Conservation (phyloP, 2,797 vertebrate species). For the Eulemur coronatus region DNA sequence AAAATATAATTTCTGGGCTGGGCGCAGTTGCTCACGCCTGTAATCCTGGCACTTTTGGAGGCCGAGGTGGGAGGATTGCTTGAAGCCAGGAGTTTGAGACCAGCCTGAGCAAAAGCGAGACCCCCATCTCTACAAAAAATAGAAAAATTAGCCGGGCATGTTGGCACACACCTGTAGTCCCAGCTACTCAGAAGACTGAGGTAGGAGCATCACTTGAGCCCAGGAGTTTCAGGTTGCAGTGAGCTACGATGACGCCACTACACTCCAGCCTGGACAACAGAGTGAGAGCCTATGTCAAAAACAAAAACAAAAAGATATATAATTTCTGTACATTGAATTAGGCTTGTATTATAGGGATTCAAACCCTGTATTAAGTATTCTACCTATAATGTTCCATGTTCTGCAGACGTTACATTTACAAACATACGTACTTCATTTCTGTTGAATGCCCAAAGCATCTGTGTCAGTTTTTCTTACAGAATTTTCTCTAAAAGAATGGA, state of each 20-base stretch:
- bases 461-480: not conserved
- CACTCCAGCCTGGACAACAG: not conserved
- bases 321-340: not conserved
- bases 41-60: not conserved
- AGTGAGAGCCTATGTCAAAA: not conserved
- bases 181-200: not conserved
- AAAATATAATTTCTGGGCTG: not conserved
- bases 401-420: not conserved
- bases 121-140: not conserved
- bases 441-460: not conserved
- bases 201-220: not conserved
- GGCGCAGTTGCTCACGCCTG: not conserved
- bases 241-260: not conserved
- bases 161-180: not conserved
- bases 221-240: not conserved
- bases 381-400: not conserved
- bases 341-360: not conserved
- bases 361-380: not conserved
- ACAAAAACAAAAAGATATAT: not conserved
- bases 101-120: not conserved
- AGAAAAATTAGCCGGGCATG: not conserved
- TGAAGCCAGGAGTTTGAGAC: not conserved
- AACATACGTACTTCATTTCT: not conserved
- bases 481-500: not conserved
- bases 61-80: not conserved